phyloP scores from a whole-genome alignment of 2,113 vertebrate species.

The Tachuris rubrigastra region DNA sequence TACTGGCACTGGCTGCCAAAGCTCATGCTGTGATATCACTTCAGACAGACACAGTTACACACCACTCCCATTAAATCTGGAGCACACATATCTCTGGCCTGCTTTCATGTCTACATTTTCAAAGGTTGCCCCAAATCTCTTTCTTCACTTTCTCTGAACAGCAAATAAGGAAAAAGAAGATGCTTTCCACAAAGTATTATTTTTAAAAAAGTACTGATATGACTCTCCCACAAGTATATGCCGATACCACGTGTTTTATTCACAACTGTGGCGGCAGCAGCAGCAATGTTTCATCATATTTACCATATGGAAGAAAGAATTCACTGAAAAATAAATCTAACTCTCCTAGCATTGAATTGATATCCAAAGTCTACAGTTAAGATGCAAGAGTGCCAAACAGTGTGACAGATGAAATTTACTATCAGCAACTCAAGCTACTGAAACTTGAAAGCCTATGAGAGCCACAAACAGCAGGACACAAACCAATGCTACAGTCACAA shows the following conservation, averaged over 20 bases:
- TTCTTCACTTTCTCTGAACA: neutral
- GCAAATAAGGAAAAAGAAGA: neutral
- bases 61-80: neutral
- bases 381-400: neutral
- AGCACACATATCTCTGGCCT: neutral
- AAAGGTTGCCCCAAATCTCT: neutral
- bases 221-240: neutral
- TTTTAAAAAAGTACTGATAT: fast-evolving
- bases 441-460: neutral
- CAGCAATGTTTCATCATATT: neutral
- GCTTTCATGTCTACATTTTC: neutral
- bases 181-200: neutral
- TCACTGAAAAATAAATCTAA: neutral
- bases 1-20: neutral
- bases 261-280: neutral
- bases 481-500: neutral
- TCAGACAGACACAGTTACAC: neutral
- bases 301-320: constrained; percentile 2
- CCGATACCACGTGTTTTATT: neutral
- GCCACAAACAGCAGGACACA: neutral
- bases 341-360: neutral
- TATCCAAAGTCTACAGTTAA: neutral
- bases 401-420: neutral
- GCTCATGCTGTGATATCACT: neutral
- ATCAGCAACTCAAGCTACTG: neutral